Evolutionary conservation across 2,888 invertebrate species (phyloP).

Genomic region (Azorinus chamasolen): DNA sequence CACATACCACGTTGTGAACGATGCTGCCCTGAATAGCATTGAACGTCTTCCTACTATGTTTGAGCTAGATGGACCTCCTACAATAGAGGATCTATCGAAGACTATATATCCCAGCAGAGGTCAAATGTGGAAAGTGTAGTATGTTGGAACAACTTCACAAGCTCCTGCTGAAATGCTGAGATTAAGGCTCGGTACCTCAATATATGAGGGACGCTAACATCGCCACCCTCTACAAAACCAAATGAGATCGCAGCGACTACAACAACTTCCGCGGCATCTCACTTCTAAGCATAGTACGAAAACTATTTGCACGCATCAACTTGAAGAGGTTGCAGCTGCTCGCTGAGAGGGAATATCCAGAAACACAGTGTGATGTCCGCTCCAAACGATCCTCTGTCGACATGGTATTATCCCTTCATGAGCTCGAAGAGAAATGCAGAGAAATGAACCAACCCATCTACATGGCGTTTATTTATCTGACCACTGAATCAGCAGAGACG

Average conservation of each 20-base stretch:
- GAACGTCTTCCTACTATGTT: neutral
- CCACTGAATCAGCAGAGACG: slow-evolving; percentile 31
- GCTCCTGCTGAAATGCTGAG: slow-evolving; percentile 5
- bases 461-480: no score
- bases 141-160: slow-evolving; percentile 7
- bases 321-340: slow-evolving; percentile 26
- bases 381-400: slow-evolving; percentile 18
- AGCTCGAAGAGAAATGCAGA: no score
- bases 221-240: slow-evolving; percentile 60
- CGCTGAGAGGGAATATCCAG: slow-evolving; percentile 46
- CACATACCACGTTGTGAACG: no score
- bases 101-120: neutral
- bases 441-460: no score
- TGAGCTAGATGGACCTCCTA: slow-evolving; percentile 9
- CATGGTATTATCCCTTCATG: slow-evolving; percentile 40
- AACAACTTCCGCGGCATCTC: slow-evolving; percentile 56
- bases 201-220: no score
- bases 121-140: slow-evolving; percentile 1
- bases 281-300: slow-evolving; percentile 41
- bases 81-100: neutral
- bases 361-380: slow-evolving; percentile 60
- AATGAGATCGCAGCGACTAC: no score
- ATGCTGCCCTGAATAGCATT: neutral
- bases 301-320: slow-evolving; percentile 19
- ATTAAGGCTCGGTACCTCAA: slow-evolving; percentile 31